phyloP scores from a whole-genome alignment of 1,140 invertebrate genomes.

The Lethrus apterus region DNA sequence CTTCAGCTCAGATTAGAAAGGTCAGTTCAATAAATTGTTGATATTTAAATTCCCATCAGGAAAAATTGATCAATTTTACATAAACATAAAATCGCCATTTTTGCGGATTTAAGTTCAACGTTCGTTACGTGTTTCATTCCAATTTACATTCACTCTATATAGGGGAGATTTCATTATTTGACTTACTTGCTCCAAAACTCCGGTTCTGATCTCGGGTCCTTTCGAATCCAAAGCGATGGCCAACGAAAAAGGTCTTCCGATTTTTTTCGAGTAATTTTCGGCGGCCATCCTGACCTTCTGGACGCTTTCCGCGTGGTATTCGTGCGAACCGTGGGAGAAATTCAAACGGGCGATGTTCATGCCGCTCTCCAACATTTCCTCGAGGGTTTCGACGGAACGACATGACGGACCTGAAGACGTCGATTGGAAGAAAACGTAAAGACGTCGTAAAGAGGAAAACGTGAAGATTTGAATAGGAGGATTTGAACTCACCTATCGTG shows the following conservation, averaged over 20 bases:
- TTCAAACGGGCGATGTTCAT: conserved; percentile 98
- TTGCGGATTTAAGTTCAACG: too few relatives aligned
- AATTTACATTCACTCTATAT: too few relatives aligned
- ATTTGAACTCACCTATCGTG: not conserved
- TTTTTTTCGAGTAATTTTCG: conserved; percentile 66
- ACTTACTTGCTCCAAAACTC: conserved; percentile 83
- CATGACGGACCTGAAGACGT: conserved; percentile 93
- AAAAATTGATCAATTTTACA: too few relatives aligned
- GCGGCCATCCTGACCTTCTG: conserved; percentile 80
- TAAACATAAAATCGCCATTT: too few relatives aligned
- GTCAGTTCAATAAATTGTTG: too few relatives aligned
- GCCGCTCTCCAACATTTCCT: conserved; percentile 95
- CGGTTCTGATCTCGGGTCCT: conserved; percentile 96
- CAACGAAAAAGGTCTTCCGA: conserved; percentile 72
- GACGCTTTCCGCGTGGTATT: conserved; percentile 90
- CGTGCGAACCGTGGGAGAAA: conserved; percentile 95
- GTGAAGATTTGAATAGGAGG: not conserved
- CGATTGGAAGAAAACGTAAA: too few relatives aligned
- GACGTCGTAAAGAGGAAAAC: not conserved
- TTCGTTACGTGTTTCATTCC: too few relatives aligned
- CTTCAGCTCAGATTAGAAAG: too few relatives aligned
- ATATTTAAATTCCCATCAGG: too few relatives aligned
- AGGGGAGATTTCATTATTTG: too few relatives aligned
- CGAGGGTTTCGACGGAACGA: conserved; percentile 70
- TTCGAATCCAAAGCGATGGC: conserved; percentile 96